Evolutionary conservation across 2,888 invertebrate genomes (phyloP), one percentile per base, ranked within the genome.

Genomic region (Papilio gigon): DNA sequence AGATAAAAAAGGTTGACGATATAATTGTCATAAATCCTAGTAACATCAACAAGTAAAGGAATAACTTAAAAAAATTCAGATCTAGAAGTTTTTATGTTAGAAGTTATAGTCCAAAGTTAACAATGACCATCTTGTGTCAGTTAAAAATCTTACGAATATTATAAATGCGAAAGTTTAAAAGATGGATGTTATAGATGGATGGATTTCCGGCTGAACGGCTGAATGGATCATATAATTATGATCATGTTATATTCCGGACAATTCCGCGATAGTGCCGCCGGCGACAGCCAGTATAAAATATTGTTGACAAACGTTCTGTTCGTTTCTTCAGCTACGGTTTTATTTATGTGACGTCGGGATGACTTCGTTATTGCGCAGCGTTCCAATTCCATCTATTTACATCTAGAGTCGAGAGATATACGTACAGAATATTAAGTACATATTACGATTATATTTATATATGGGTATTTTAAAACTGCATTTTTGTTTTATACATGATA

Each of bases 341-440:
- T 30, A 27, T 30, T 30, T n/a, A 56, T 56, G 30, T 17, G 53
- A 30, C 27, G 27, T 30, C 30, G 30, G 30, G 30, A 56, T 56
- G 30, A 30, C 53, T 56, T 30, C 30, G 50, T 6, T 30, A 56
- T 30, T 56, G 53, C 53, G 30, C 30, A 17, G n/a, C n/a, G 53
- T 14, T 56, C 53, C 53, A 56, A 56, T 30, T 56, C 53, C 53
- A 56, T 30, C 17, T 56, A 56, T 56, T 56, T 56, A 56, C 53
- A 56, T 56, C 9, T 9, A 30, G 30, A 30, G 30, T 30, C 30
- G 53, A 56, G 30, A 56, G 8, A 30, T 50, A 14, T 50, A 30
- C n/a, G 27, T 30, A 56, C 2, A 30, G 4, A 9, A 30, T 30
- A 30, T 4, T 6, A n/a, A 25, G 53, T 56, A 17, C 30, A 53